These are phyloP conservation scores for Suricata suricatta DNA, from an alignment of 2,113 vertebrate species.

Conservation along the genomic window DNA sequence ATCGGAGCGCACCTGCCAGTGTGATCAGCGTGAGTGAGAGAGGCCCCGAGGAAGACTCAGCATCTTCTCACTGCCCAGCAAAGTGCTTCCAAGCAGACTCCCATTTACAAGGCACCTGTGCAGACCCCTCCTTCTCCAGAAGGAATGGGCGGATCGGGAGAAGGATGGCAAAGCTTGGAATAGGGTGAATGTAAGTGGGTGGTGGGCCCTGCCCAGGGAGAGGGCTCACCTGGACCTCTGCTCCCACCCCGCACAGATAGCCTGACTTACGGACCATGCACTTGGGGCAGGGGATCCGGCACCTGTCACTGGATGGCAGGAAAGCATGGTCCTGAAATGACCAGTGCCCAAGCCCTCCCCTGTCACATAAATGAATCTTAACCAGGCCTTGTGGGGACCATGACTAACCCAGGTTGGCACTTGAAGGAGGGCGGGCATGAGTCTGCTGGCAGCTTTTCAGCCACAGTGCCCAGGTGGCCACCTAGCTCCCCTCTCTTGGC, in stretches of 20 bases:
- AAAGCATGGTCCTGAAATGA: neutral
- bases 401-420: too few relatives aligned
- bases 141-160: neutral
- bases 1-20: neutral
- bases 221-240: neutral
- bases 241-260: neutral
- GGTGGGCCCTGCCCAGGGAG: neutral
- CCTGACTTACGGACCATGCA: neutral
- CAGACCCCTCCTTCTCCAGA: neutral
- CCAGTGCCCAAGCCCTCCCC: neutral
- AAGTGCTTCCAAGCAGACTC: neutral
- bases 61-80: neutral
- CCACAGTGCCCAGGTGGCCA: neutral
- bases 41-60: neutral
- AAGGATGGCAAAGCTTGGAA: neutral
- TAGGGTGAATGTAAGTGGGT: rapidly evolving
- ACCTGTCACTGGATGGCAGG: neutral
- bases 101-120: neutral
- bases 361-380: neutral
- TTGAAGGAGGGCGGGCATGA: too few relatives aligned
- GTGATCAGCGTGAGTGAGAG: neutral
- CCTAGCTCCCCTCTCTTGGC: neutral
- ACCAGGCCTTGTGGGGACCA: neutral
- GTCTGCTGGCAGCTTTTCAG: neutral
- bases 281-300: neutral